phyloP scores from a whole-genome alignment of 2,113 vertebrate genomes.

The Centropus bengalensis region DNA sequence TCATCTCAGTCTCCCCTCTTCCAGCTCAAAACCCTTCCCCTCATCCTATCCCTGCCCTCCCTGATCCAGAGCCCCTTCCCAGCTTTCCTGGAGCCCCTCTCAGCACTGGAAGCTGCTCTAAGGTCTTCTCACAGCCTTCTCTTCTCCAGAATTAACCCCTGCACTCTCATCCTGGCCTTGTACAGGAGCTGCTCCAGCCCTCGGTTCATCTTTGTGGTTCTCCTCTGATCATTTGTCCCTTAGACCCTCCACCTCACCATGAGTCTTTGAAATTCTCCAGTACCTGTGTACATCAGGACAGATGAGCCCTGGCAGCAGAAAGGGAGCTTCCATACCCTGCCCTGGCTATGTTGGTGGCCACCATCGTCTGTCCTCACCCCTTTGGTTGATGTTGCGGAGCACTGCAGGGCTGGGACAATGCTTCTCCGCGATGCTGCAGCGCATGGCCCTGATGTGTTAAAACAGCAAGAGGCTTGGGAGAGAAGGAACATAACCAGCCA shows the following conservation, averaged over 20 bases:
- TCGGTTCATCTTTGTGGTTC: too few relatives aligned
- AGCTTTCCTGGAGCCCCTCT: too few relatives aligned
- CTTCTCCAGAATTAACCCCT: too few relatives aligned
- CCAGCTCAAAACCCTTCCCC: too few relatives aligned
- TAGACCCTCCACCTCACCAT: rapidly evolving
- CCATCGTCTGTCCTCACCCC: not conserved
- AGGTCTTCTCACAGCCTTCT: too few relatives aligned
- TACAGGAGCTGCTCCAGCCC: too few relatives aligned
- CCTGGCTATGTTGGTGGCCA: rapidly evolving
- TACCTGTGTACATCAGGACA: not conserved
- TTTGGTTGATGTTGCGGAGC: not conserved
- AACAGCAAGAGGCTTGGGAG: not conserved
- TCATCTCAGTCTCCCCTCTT: too few relatives aligned
- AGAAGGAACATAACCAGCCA: not conserved
- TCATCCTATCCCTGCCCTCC: too few relatives aligned
- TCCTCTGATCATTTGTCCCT: rapidly evolving
- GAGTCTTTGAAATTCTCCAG: not conserved
- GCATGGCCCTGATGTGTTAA: rapidly evolving
- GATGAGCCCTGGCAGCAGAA: too few relatives aligned
- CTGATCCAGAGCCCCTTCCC: too few relatives aligned
- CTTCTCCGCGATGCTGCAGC: not conserved
- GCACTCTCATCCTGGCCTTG: too few relatives aligned
- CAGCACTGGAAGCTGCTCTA: too few relatives aligned
- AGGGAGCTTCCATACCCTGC: not conserved
- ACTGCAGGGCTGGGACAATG: not conserved